phyloP scores from a whole-genome alignment of 1,140 invertebrate genomes.

The Zaprionus nigranus region DNA sequence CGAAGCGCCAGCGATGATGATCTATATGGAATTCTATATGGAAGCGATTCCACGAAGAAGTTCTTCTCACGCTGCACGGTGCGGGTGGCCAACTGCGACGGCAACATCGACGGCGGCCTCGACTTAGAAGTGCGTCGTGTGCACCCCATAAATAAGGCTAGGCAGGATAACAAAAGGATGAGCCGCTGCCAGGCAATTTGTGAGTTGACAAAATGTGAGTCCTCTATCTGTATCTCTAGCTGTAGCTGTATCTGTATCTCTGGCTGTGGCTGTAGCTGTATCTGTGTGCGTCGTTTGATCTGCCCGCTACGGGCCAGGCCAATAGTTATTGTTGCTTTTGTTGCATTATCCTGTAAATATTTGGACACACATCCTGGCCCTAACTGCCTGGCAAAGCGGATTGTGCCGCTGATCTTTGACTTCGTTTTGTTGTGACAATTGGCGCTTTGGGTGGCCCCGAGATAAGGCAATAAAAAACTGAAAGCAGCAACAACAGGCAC shows the following conservation, averaged over 20 bases:
- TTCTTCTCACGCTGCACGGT: constrained; percentile 67
- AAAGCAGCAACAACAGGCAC: constrained; percentile 23
- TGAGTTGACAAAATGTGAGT: constrained; percentile 82
- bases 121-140: constrained; percentile 37
- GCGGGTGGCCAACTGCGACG: constrained; percentile 57
- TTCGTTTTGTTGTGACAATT: constrained; percentile 56
- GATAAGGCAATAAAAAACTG: neutral
- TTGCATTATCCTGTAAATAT: constrained; percentile 66
- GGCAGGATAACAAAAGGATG: constrained; percentile 55
- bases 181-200: constrained; percentile 67
- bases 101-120: constrained; percentile 13
- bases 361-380: constrained; percentile 62
- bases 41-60: constrained; percentile 54
- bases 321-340: constrained; percentile 5
- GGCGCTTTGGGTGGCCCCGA: constrained; percentile 74
- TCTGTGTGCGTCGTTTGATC: constrained; percentile 40
- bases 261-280: neutral
- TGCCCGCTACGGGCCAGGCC: constrained; percentile 29
- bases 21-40: neutral
- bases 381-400: constrained; percentile 51
- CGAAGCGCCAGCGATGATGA: constrained; percentile 15
- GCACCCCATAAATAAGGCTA: constrained; percentile 68
- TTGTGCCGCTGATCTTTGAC: constrained; percentile 59
- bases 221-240: constrained; percentile 14
- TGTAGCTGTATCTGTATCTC: constrained; percentile 7